Evolutionary conservation across 1,140 invertebrate genomes (phyloP).

Genomic region (Oryzaephilus surinamensis): DNA sequence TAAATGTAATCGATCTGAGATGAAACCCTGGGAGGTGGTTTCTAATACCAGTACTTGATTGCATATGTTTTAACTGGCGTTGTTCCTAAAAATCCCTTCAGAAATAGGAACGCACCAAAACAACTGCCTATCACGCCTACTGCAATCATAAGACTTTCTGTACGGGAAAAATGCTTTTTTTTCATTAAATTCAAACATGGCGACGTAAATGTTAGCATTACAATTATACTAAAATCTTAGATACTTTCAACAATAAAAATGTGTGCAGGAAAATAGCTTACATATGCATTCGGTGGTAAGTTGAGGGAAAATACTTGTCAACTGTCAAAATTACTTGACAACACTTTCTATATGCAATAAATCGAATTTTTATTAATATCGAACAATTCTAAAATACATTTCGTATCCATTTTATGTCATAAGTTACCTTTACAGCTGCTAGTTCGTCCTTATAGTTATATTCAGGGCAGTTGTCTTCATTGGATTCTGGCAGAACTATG

Average conservation of each 20-base stretch:
- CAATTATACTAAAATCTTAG: too few species aligned
- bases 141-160: too few species aligned
- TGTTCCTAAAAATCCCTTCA: too few species aligned
- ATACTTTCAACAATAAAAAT: neutral
- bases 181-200: too few species aligned
- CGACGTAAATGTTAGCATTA: too few species aligned
- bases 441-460: conserved; percentile 54
- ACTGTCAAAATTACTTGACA: neutral
- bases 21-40: conserved; percentile 20
- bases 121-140: too few species aligned
- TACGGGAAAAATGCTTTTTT: too few species aligned
- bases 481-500: conserved; percentile 49
- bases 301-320: neutral
- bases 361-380: neutral
- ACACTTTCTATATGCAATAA: neutral
- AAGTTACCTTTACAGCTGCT: conserved; percentile 49
- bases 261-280: neutral
- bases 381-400: conserved; percentile 12
- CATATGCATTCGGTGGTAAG: neutral
- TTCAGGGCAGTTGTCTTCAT: conserved; percentile 52
- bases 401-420: conserved; percentile 35
- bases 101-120: too few species aligned
- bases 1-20: conserved; percentile 23
- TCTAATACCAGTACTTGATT: too few species aligned
- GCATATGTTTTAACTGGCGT: too few species aligned